Evolutionary conservation across 2,888 invertebrate species (phyloP).

Genomic region (Phrixothrix hirtus): DNA sequence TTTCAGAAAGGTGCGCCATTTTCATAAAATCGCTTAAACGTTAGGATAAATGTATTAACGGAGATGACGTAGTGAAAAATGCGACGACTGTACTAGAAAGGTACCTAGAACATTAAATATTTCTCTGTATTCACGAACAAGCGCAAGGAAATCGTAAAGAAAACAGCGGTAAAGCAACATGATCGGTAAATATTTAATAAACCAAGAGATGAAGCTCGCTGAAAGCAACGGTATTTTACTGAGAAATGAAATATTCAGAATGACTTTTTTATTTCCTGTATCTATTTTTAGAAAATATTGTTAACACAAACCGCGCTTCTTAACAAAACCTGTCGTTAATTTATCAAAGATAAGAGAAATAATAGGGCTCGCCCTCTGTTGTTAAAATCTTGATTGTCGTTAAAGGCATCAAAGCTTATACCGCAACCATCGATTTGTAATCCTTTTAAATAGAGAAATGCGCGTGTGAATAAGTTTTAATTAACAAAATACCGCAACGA

Average conservation of each 20-base stretch:
- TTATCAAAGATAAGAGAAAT: slow-evolving; percentile 8
- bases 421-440: no score
- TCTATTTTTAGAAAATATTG: slow-evolving; percentile 19
- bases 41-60: not conserved
- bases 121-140: slow-evolving; percentile 12
- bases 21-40: not conserved
- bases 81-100: not conserved
- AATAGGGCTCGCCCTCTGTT: slow-evolving; percentile 1
- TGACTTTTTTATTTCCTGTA: slow-evolving; percentile 13
- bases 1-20: slow-evolving; percentile 1
- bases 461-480: no score
- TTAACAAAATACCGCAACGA: no score
- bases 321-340: slow-evolving; percentile 3
- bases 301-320: slow-evolving; percentile 7
- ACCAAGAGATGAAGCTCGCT: slow-evolving; percentile 24
- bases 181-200: slow-evolving; percentile 25
- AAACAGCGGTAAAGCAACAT: slow-evolving; percentile 19
- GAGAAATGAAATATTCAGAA: slow-evolving; percentile 18
- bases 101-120: slow-evolving; percentile 13
- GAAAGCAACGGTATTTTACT: slow-evolving; percentile 22
- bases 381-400: no score
- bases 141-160: slow-evolving; percentile 22
- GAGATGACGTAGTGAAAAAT: no score
- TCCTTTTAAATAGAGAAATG: no score
- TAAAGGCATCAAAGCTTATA: no score